phyloP scores from a whole-genome alignment of 2,797 vertebrate genomes.

The Acanthis flammea region DNA sequence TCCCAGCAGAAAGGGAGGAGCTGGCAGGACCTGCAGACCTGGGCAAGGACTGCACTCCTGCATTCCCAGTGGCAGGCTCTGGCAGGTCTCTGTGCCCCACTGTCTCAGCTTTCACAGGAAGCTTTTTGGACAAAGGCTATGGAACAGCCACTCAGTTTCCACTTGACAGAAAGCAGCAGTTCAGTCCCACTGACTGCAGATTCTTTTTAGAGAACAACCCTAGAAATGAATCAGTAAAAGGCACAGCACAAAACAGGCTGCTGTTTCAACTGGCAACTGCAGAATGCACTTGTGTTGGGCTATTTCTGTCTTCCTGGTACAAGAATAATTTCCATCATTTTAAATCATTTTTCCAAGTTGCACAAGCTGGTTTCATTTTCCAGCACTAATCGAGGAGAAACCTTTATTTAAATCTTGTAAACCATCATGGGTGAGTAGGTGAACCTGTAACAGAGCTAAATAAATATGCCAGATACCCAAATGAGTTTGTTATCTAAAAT shows the following conservation, averaged over 20 bases:
- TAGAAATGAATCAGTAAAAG: constrained; percentile 25
- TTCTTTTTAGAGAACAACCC: constrained; percentile 7
- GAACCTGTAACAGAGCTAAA: background rate
- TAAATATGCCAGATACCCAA: background rate
- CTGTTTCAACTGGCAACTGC: constrained; percentile 43
- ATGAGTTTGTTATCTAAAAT: background rate
- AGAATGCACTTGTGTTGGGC: background rate
- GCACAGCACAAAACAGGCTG: constrained; percentile 34
- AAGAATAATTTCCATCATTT: constrained; percentile 24
- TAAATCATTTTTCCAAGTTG: constrained; percentile 17
- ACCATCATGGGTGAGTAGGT: background rate
- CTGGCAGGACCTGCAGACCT: background rate
- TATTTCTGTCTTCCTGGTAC: constrained; percentile 36
- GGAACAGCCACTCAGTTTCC: background rate
- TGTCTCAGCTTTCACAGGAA: constrained; percentile 31
- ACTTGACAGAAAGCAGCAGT: constrained; percentile 51
- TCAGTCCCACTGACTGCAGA: constrained; percentile 20
- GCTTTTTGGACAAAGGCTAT: background rate
- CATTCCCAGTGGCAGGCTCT: background rate
- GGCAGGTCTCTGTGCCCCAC: constrained; percentile 15
- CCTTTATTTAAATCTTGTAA: background rate
- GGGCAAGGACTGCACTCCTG: background rate
- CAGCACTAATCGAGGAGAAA: background rate
- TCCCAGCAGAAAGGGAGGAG: background rate
- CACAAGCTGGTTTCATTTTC: constrained; percentile 9